These are phyloP conservation scores for Zhengitettix transpicula DNA, from an alignment of 2,888 invertebrate genomes.

Conservation along the genomic window DNA sequence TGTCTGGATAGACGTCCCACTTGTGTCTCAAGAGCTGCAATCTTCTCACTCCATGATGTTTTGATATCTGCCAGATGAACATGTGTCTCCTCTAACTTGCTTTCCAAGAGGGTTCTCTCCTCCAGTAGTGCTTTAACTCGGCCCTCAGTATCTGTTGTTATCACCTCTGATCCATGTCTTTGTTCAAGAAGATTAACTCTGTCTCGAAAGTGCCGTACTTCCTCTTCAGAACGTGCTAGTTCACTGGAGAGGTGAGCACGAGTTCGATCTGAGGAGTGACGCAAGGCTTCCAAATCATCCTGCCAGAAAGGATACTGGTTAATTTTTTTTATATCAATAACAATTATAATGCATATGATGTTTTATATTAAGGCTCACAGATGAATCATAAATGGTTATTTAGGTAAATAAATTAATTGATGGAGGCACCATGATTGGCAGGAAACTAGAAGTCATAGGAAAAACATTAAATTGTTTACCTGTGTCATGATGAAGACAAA, in stretches of 20 bases:
- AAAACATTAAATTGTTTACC: too few relatives aligned
- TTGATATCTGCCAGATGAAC: slow-evolving; percentile 78
- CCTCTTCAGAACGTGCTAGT: slow-evolving; percentile 56
- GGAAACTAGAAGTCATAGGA: too few relatives aligned
- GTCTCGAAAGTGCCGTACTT: slow-evolving; percentile 52
- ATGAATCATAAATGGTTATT: too few relatives aligned
- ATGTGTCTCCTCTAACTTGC: slow-evolving; percentile 68
- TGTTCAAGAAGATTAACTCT: slow-evolving; percentile 38
- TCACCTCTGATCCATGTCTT: slow-evolving; percentile 23
- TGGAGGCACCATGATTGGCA: too few relatives aligned
- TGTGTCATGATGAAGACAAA: too few relatives aligned
- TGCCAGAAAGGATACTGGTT: slow-evolving; percentile 21
- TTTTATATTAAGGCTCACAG: too few relatives aligned
- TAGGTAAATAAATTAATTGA: too few relatives aligned
- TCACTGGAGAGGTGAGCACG: slow-evolving; percentile 49
- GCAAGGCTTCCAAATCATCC: slow-evolving; percentile 62
- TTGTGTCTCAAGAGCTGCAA: slow-evolving; percentile 78
- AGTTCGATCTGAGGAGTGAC: slow-evolving; percentile 57
- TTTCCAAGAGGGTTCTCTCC: slow-evolving; percentile 51
- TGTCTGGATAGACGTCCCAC: slow-evolving; percentile 65
- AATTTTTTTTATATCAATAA: too few relatives aligned
- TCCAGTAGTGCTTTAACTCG: slow-evolving; percentile 36
- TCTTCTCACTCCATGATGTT: slow-evolving; percentile 83
- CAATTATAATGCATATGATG: too few relatives aligned
- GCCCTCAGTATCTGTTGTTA: slow-evolving; percentile 29